Evolutionary conservation across 2,888 invertebrate species (phyloP), one percentile per base, ranked within the genome.

Genomic region (Eilema sororculum): DNA sequence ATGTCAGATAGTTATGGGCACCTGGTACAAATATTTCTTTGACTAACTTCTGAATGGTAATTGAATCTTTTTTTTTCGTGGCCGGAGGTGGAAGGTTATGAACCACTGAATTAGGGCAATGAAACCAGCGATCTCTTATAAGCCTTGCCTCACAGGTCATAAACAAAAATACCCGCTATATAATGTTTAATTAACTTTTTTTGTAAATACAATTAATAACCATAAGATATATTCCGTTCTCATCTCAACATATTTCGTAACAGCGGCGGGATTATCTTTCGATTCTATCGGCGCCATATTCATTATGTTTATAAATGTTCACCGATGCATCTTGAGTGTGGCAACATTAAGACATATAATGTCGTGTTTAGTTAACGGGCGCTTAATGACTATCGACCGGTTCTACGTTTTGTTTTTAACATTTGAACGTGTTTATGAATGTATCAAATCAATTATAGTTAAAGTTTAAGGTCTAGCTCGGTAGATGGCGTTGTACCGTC

Each of bases 351-450:
- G 65, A 64, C 59, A 64, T 69, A 52, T 65, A 25, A 57, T 68
- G 41, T 57, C 30, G 58, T 66, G 24, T 41, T 37, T 66, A 58
- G 67, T 66, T 79, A 79, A 81, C 81, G 76, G 81, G 37, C 64
- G 41, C 30, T 63, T 57, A 65, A 65, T 65, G 57, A 65, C 58
- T 46, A 12, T 10, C 41, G 58, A 65, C 65, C 24, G 25, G 65
- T 37, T 59, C 0, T 58, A 20, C 22, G 52, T 41, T 65, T 57
- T 20, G 25, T 24, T 58, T 33, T 65, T 10, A 37, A 66, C 58
- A n/a, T 59, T 58, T 12, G 16, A 24, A 4, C 24, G n/a, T n/a
- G n/a, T n/a, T n/a, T n/a, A n/a, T n/a, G n/a, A n/a, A n/a, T n/a
- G n/a, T n/a, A n/a, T n/a, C n/a, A n/a, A n/a, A n/a, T n/a, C n/a